Conservation (phyloP, 30 jellyfish, hydroid and myxozoan species). For the Phacellophora camtschatica region DNA sequence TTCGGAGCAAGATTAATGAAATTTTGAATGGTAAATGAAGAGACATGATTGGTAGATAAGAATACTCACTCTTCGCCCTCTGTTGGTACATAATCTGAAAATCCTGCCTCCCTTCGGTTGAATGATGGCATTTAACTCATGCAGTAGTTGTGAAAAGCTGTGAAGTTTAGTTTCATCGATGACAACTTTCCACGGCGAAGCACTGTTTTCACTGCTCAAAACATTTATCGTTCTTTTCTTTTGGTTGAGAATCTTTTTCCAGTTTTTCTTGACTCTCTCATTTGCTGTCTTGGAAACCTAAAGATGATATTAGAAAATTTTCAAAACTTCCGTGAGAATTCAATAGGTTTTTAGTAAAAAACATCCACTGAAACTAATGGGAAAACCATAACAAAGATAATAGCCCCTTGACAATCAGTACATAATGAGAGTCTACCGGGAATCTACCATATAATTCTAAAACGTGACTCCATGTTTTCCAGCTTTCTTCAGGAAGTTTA, state of each 20-base stretch:
- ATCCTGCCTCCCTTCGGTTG: constrained; percentile 67
- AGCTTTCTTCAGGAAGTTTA: no score
- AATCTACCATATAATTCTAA: no score
- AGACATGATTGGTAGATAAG: no score
- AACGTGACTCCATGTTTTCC: no score
- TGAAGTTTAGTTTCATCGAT: constrained; percentile 46
- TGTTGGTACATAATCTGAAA: constrained; percentile 59
- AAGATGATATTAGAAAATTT: background rate
- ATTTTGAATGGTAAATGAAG: no score
- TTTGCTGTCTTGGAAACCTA: background rate
- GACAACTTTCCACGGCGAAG: constrained; percentile 29
- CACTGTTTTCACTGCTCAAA: constrained; percentile 8
- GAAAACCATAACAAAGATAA: no score
- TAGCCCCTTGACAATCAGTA: no score
- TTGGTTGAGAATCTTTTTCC: constrained; percentile 29
- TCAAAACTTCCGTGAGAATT: background rate
- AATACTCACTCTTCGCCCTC: constrained; percentile 70
- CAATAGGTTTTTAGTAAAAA: no score
- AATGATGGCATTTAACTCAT: constrained; percentile 44
- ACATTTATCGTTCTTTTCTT: constrained; percentile 32
- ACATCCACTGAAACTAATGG: no score
- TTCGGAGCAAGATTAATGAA: no score
- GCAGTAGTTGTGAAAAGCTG: constrained; percentile 46
- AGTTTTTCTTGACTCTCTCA: background rate
- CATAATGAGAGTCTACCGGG: no score